phyloP scores from a whole-genome alignment of 2,888 invertebrate genomes.

The Capitulum mitella region DNA sequence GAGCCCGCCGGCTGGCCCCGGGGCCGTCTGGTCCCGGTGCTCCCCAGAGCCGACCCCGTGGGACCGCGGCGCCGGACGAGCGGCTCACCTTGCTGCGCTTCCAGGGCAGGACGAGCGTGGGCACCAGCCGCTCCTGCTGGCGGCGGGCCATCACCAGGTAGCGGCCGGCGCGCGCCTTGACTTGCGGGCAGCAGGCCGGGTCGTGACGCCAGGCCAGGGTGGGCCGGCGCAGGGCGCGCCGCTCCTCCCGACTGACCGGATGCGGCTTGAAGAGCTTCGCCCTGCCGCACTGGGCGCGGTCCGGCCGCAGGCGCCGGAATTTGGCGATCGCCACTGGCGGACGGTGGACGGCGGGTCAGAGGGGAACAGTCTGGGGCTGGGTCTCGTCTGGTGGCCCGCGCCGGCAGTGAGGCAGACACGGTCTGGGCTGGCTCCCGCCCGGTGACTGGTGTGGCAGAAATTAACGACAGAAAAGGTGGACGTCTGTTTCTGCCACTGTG shows the following conservation, averaged over 20 bases:
- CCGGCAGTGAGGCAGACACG: too few species aligned
- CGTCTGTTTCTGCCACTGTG: too few species aligned
- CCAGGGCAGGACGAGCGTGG: constrained; percentile 47
- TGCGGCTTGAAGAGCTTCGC: constrained; percentile 43
- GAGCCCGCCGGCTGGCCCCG: too few species aligned
- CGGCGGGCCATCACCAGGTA: constrained; percentile 45
- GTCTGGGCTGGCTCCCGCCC: too few species aligned
- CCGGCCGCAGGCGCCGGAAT: constrained; percentile 44
- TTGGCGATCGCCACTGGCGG: constrained; percentile 29
- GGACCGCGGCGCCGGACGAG: too few species aligned
- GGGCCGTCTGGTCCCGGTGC: too few species aligned
- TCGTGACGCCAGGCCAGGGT: constrained; percentile 42
- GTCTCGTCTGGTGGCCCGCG: too few species aligned
- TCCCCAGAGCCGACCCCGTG: too few species aligned
- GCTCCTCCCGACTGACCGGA: constrained; percentile 40
- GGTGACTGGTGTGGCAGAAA: too few species aligned
- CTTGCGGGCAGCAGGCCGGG: constrained; percentile 42
- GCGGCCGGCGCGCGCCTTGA: constrained; percentile 38
- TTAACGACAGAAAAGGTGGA: too few species aligned
- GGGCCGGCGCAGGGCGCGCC: constrained; percentile 40
- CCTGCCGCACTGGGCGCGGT: constrained; percentile 39
- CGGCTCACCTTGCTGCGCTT: constrained; percentile 40
- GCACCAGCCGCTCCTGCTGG: constrained; percentile 41
- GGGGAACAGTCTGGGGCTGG: too few species aligned
- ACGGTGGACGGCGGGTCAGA: too few species aligned